Base-by-base conservation (phyloP, 2,888 invertebrate genomes). In the Drosophila barbarae region DNA sequence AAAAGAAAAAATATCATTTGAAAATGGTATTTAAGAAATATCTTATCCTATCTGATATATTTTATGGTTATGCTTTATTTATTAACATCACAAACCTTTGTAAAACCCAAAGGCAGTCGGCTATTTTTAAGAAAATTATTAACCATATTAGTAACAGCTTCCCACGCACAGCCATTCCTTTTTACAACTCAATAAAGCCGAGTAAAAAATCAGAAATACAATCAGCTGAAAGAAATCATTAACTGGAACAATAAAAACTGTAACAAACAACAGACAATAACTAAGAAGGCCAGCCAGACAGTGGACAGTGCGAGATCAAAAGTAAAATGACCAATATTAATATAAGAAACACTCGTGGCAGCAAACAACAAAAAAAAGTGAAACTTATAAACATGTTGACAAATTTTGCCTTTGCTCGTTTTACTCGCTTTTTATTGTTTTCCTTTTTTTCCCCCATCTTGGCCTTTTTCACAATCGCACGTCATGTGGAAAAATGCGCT, bases 341-440 rank as follows among this genome's bases (percentile, higher is more conserved):
- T 52, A 18, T 53, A 53, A 41, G 28, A 21, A 41, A 75, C 63
- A 56, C 30, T 46, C 5, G 18, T 46, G 46, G 2, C 72, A 59
- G 38, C 13, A 15, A 39, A 38, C 23, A 39, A 13, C n/a, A 18
- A 18, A 18, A 38, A 9, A 21, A 39, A 36, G 21, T 52, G 9
- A 28, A 44, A 68, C 68, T 70, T 75, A 77, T 70, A 75, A 79
- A 75, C 72, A 81, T 77, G 78, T 79, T 79, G 77, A 77, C 72
- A 79, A 75, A 77, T 79, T 73, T 74, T 69, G 53, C 28, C 51
- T 70, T 23, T 56, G 59, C 50, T 39, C 41, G 35, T 52, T 61
- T 47, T 28, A 18, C n/a, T 23, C 13, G 21, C 6, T 51, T 23
- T 12, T 15, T 44, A 41, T 58, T 58, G 36, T 63, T 46, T 23